Base-by-base conservation (phyloP, 92 coral and sea anemone genomes). In the Zoanthus solanderi region DNA sequence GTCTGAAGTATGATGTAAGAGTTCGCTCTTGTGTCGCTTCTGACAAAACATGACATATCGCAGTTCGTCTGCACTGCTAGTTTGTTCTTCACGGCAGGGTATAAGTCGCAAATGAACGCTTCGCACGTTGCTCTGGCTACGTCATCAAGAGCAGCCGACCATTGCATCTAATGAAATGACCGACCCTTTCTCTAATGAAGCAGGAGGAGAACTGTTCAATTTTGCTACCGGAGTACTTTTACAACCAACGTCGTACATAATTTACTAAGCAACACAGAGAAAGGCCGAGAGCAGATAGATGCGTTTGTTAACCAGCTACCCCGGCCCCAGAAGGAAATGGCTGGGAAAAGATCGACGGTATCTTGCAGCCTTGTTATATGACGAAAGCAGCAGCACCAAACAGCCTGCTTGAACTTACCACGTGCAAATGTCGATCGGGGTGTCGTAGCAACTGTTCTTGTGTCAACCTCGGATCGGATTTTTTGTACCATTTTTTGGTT, bases 141-240 rank as follows among this genome's bases (percentile, higher is more conserved):
- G 2, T 78, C 90, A 29, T 37, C 42, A 69, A 87, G 83, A 53
- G 83, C 47, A 32, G 30, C 37, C 65, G 79, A 50, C 34, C 75
- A 85, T 89, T 83, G 74, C 90, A 54, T 66, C 83, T 12, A 87
- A 77, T 7, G 75, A 83, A 84, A 87, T 92, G 91, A 78, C 77
- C n/a, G 88, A 92, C 83, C 95, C 87, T 76, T 92, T 83, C 88
- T 66, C 61, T 57, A 75, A 31, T 15, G 79, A 75, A 45, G 79
- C 79, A 75, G 79, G 79, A 30, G 79, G 8, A 75, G 79, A 48
- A 57, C 75, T 87, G 12, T 32, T 76, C 68, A 92, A 93, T 87
- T 78, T 93, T 71, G 88, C 93, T n/a, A 87, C 91, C 23, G 95
- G 95, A 30, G 87, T 88, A n/a, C 92, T 91, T 63, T 56, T 93